Evolutionary conservation across 2,888 invertebrate genomes (phyloP), one percentile per base, ranked within the genome.

Genomic region (Sarcophaga rosellei): DNA sequence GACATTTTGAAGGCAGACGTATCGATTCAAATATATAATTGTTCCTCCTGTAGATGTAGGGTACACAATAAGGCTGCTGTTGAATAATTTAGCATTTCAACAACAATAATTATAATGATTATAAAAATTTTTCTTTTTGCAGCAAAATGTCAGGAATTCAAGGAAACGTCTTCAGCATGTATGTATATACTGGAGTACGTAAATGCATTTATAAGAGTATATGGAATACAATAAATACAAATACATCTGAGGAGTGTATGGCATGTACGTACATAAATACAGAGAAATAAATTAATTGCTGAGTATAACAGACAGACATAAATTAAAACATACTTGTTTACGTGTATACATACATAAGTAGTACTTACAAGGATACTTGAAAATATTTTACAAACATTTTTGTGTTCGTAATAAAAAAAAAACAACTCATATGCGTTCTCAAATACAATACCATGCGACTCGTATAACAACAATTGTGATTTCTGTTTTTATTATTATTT

Each of bases 391-490:
- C 17, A 12, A 53, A 53, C 17, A 15, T 12, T 53, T 53, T 15
- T 53, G 53, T 53, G 53, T 17, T 53, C 17, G 4, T 17, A 53
- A 53, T 17, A 53, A 15, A 53, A 35, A 35, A 35, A 35, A 35
- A 35, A 35, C 1, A 35, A 35, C 35, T 35, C 35, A 2, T 35
- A 35, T 35, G 10, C 35, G 35, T 35, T 35, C 35, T 10, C 35
- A 2, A 35, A 10, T 35, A 35, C 35, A 8, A 35, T 35, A 35
- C 35, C 8, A 35, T 35, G 35, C 35, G 35, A 35, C 35, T 35
- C 35, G 35, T 1, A 35, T 35, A 35, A 35, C 17, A 53, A 63
- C 74, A 74, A 76, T 57, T 81, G 75, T 45, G n/a, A 65, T 76
- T 76, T 76, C 20, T 76, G 6, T 21, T 44, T 35, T 53, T 53